Base-by-base conservation (phyloP, 2,797 vertebrate genomes). In the Loris lydekkerianus region DNA sequence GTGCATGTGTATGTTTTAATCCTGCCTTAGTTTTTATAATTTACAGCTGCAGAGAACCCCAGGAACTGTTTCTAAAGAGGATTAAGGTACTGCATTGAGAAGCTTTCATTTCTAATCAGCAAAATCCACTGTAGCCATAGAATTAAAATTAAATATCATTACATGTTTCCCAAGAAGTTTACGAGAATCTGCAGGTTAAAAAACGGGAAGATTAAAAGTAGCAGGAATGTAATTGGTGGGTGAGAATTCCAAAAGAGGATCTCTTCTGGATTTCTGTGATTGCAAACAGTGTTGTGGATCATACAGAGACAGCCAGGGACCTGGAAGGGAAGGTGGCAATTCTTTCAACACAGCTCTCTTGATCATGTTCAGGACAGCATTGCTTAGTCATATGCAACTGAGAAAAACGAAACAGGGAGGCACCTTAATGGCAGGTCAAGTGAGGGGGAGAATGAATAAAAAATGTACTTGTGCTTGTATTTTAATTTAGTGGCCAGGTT, bases 81-180 rank as follows among this genome's bases (percentile, higher is more conserved):
- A 97, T 96, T 97, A 97, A 94, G 46, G 31, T 94, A 85, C 40
- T 83, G 53, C 58, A 78, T 97, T 75, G 81, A 94, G 69, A 97
- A 96, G 81, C 86, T 60, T 97, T 91, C 56, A 46, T 97, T 98
- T 97, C 94, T 97, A 97, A 96, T 97, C 10, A 95, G 84, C 60
- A 67, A 97, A 97, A 97, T 97, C 87, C 95, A 95, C 10, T 86
- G 46, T 97, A 89, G 76, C 14, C 93, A 5, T 14, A 89, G 86
- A 89, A 96, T 98, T 96, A 83, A 96, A 86, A 95, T 97, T 96
- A 97, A 98, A 97, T 95, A 97, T 95, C 18, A 75, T 97, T 95
- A 91, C 20, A 25, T 53, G 17, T 97, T 97, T 98, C 81, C 96
- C 93, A 95, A 86, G 25, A 95, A 97, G 60, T 69, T 95, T 85